Percentiles rank a stretch among this genome's conserved stretches.
phyloP scores from a whole-genome alignment of 2,797 vertebrate species.

The Uromys caudimaculatus region DNA sequence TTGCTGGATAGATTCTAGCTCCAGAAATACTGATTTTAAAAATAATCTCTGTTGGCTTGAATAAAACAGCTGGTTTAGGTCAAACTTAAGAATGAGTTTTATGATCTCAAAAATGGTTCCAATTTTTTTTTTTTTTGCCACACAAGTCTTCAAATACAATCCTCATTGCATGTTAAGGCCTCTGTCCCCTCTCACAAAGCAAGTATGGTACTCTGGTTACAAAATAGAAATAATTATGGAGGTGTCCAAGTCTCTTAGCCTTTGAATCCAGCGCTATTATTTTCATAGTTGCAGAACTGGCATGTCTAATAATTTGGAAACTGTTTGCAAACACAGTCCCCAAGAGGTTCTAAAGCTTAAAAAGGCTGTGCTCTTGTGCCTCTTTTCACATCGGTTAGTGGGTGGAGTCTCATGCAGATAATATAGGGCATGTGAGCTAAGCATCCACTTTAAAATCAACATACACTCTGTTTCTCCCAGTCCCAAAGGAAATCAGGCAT shows the following conservation, averaged over 20 bases:
- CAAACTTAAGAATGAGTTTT: conserved; percentile 67
- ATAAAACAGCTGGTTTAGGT: conserved; percentile 66
- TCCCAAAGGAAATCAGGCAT: conserved; percentile 29
- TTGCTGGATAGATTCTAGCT: conserved; percentile 23
- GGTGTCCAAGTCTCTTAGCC: conserved; percentile 39
- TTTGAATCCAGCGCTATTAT: conserved; percentile 46
- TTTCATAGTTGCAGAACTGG: conserved; percentile 64
- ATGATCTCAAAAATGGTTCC: conserved; percentile 63
- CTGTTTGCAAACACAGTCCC: conserved; percentile 49
- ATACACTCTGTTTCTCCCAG: not conserved
- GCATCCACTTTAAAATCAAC: conserved; percentile 68
- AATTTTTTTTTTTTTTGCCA: conserved; percentile 59
- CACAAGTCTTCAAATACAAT: conserved; percentile 34
- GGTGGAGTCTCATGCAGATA: conserved; percentile 3
- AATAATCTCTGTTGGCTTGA: conserved; percentile 53
- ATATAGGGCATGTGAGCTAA: conserved; percentile 22
- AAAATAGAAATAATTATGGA: conserved; percentile 66
- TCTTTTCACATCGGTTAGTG: not conserved
- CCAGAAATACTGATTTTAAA: conserved; percentile 29
- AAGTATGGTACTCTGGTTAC: not conserved
- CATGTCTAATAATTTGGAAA: conserved; percentile 50
- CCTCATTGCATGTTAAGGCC: conserved; percentile 19
- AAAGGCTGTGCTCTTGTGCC: conserved; percentile 23
- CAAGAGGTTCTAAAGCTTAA: conserved; percentile 51
- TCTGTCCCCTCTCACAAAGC: not conserved